phyloP scores from a whole-genome alignment of 2,113 vertebrate genomes.

The Fregetta grallaria region DNA sequence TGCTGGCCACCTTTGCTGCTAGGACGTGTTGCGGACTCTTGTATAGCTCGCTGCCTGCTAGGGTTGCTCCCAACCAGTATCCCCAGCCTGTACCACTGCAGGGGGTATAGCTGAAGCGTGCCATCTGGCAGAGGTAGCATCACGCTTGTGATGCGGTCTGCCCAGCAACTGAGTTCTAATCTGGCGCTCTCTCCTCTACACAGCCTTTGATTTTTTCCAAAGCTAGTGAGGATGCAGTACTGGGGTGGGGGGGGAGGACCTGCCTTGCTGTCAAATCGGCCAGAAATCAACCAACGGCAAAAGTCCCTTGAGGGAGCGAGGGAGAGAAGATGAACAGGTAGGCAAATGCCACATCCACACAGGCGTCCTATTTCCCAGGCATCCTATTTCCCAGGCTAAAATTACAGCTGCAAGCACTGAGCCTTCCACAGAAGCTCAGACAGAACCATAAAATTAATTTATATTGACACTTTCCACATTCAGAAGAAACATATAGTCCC shows the following conservation, averaged over 20 bases:
- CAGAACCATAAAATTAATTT: not conserved
- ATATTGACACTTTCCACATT: not conserved
- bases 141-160: accelerated
- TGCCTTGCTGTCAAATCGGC: not conserved
- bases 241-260: accelerated
- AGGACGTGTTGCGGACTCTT: not conserved
- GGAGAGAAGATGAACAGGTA: not conserved
- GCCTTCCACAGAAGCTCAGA: not conserved
- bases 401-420: not conserved
- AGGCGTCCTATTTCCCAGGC: not conserved
- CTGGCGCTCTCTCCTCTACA: not conserved
- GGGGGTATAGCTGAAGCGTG: not conserved
- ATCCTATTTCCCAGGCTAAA: not conserved
- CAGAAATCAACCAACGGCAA: not conserved
- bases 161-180: not conserved
- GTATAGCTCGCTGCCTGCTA: not conserved
- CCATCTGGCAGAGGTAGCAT: not conserved
- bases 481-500: not conserved
- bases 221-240: accelerated
- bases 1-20: not conserved
- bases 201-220: not conserved
- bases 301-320: not conserved
- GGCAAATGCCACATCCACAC: not conserved
- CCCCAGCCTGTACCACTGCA: not conserved
- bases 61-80: not conserved